Evolutionary conservation across 2,113 vertebrate species (phyloP).

Genomic region (Neotragus moschatus): DNA sequence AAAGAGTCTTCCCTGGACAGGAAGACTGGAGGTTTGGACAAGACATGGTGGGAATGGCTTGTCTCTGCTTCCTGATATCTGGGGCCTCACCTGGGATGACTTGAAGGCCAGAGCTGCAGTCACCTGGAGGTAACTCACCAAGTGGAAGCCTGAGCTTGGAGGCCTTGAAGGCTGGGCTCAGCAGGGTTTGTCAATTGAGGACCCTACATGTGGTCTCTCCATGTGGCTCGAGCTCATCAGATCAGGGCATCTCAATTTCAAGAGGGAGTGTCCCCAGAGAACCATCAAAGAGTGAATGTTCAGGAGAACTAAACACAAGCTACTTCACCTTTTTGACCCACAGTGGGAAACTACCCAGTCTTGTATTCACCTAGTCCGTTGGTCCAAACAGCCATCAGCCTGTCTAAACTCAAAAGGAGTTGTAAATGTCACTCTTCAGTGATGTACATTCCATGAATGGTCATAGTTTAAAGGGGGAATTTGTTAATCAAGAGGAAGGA

Average conservation of each 20-base stretch:
- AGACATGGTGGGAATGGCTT: not conserved
- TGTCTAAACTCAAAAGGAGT: not conserved
- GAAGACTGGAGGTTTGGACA: not conserved
- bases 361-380: not conserved
- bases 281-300: not conserved
- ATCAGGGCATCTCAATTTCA: not conserved
- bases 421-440: not conserved
- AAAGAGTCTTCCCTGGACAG: not conserved
- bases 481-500: not conserved
- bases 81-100: not conserved
- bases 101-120: not conserved
- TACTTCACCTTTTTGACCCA: not conserved
- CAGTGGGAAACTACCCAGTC: not conserved
- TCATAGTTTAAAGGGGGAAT: not conserved
- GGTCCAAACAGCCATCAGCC: not conserved
- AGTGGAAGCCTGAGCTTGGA: not conserved
- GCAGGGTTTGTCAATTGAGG: not conserved
- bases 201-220: not conserved
- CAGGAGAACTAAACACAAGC: not conserved
- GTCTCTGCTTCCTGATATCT: not conserved
- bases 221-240: not conserved
- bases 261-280: not conserved
- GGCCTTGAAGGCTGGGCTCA: not conserved
- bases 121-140: not conserved
- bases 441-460: not conserved